Percentiles rank a stretch among this genome's conserved stretches.
Conservation (phyloP, 2,113 vertebrate species). For the Pionites leucogaster region DNA sequence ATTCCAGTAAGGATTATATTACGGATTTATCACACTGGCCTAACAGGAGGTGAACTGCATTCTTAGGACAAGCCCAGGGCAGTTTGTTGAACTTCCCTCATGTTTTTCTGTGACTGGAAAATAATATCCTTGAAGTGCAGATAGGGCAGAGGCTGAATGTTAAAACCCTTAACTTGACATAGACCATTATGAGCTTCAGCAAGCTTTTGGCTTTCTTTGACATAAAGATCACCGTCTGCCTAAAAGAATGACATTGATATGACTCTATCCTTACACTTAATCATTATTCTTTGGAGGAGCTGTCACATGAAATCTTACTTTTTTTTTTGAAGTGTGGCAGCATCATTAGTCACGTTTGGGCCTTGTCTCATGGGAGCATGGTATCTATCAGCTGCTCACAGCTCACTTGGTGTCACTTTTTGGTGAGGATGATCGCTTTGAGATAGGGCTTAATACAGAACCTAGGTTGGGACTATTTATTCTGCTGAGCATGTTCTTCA, state of each 20-base stretch:
- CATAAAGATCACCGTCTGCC: slow-evolving; percentile 22
- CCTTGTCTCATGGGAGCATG: background rate
- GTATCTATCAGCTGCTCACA: slow-evolving; percentile 5
- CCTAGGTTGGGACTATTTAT: background rate
- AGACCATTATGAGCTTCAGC: background rate
- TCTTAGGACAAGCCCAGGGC: background rate
- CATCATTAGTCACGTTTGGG: background rate
- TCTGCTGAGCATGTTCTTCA: background rate
- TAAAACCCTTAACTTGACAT: slow-evolving; percentile 15
- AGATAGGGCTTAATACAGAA: background rate
- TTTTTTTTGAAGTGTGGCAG: background rate
- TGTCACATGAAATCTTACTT: slow-evolving; percentile 34
- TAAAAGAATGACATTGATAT: background rate
- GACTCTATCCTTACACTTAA: background rate
- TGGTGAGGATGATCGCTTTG: background rate
- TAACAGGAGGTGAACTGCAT: background rate
- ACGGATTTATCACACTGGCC: background rate
- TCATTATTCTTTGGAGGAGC: background rate
- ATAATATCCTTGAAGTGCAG: background rate
- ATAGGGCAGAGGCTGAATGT: background rate
- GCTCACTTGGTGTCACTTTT: background rate
- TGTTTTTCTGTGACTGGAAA: background rate
- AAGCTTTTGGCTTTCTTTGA: slow-evolving; percentile 11
- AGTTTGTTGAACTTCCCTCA: background rate
- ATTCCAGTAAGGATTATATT: background rate